Conservation (phyloP, 2,888 invertebrate species). For the Drosophila emarginata region DNA sequence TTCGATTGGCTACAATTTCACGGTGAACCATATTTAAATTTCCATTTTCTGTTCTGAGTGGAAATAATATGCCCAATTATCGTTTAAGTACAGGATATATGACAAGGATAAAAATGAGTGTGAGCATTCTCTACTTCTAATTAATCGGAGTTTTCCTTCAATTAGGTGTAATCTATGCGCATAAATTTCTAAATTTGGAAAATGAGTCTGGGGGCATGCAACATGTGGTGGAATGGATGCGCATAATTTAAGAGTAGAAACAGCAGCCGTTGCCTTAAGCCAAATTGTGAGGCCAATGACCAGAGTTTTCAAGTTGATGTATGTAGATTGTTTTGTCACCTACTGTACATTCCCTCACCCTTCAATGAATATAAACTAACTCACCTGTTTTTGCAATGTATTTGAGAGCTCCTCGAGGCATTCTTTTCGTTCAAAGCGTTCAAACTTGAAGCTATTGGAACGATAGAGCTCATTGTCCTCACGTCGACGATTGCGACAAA, state of each 20-base stretch:
- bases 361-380: conserved; percentile 61
- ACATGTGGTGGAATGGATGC: conserved; percentile 55
- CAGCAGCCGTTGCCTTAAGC: conserved; percentile 5
- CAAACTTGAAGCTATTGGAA: conserved; percentile 94
- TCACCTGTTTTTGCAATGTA: conserved; percentile 88
- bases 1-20: too few species aligned
- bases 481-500: conserved; percentile 88
- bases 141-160: conserved; percentile 55
- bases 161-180: conserved; percentile 72
- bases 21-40: neutral
- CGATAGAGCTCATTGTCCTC: conserved; percentile 93
- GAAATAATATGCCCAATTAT: neutral
- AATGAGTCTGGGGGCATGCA: conserved; percentile 40
- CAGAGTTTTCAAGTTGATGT: neutral
- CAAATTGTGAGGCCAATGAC: conserved; percentile 26
- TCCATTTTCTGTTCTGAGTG: neutral
- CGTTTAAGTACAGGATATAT: neutral
- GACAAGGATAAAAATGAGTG: conserved; percentile 13
- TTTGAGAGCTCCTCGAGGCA: conserved; percentile 86
- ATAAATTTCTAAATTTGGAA: conserved; percentile 49
- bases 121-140: conserved; percentile 42
- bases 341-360: too few species aligned
- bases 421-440: conserved; percentile 89
- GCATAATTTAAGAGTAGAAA: conserved; percentile 41
- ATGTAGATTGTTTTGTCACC: neutral